Percentiles rank a stretch among this genome's conserved stretches.
Conservation (phyloP, 2,797 vertebrate species). For the Urosaurus nigricauda region DNA sequence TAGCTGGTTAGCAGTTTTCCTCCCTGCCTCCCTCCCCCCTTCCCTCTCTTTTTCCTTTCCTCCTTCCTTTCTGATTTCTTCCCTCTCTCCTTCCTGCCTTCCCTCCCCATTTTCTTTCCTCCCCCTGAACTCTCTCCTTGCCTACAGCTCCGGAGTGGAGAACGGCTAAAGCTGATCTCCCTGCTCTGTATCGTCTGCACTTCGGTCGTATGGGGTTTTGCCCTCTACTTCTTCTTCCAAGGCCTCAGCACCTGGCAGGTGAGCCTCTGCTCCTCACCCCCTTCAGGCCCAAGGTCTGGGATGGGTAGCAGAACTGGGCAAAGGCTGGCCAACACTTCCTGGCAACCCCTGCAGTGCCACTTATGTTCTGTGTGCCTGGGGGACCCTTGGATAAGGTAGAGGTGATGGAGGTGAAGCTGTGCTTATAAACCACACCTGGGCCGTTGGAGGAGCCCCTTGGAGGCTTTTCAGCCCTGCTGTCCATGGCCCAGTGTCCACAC, state of each 20-base stretch:
- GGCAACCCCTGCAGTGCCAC: too few relatives aligned
- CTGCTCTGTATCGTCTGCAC: slow-evolving; percentile 93
- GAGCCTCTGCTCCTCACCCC: slow-evolving; percentile 41
- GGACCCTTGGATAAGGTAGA: too few relatives aligned
- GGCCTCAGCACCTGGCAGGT: slow-evolving; percentile 99
- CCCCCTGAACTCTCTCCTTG: neutral
- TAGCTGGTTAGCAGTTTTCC: too few relatives aligned
- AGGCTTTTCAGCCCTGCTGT: too few relatives aligned
- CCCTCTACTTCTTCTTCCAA: slow-evolving; percentile 98
- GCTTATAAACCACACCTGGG: too few relatives aligned
- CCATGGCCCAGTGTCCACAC: too few relatives aligned
- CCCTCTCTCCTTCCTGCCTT: neutral
- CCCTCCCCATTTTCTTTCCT: neutral
- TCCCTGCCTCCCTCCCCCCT: neutral
- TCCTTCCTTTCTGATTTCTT: neutral
- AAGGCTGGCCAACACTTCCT: too few relatives aligned
- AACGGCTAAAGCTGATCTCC: slow-evolving; percentile 89
- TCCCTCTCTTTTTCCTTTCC: neutral
- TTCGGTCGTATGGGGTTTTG: slow-evolving; percentile 95
- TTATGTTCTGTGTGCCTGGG: too few relatives aligned
- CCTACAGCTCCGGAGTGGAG: slow-evolving; percentile 91
- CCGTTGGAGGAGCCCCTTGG: too few relatives aligned
- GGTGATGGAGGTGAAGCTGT: too few relatives aligned
- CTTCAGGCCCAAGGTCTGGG: too few relatives aligned
- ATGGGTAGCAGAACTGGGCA: too few relatives aligned